Evolutionary conservation across 2,113 vertebrate species (phyloP).

Genomic region (Eulacestoma nigropectus): DNA sequence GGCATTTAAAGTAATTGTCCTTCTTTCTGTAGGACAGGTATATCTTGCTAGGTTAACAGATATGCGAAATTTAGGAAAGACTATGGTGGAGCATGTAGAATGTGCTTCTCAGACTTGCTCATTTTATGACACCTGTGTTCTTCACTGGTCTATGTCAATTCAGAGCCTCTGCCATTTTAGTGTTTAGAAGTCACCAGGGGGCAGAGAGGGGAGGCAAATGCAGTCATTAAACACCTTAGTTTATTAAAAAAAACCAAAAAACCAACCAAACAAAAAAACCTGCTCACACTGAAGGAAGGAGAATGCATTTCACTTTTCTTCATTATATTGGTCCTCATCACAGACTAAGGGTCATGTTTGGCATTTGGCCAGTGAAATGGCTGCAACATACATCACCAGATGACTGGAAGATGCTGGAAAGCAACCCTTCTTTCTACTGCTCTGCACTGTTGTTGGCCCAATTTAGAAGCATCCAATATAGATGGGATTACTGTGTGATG

Average conservation of each 20-base stretch:
- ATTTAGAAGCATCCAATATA: accelerated
- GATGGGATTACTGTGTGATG: not conserved
- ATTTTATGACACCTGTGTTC: not conserved
- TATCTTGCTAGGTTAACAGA: not conserved
- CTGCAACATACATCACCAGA: not conserved
- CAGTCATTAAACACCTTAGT: not conserved
- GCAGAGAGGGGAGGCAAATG: accelerated
- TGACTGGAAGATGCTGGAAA: not conserved
- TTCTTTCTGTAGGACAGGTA: not conserved
- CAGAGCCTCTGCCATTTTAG: not conserved
- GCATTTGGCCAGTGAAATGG: not conserved
- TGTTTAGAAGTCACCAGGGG: not conserved
- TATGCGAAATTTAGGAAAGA: not conserved
- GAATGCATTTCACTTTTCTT: not conserved
- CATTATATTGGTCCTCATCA: not conserved
- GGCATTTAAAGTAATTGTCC: not conserved
- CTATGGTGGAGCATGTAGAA: not conserved
- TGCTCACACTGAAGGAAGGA: not conserved
- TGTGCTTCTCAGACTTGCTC: not conserved
- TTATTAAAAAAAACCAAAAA: no score
- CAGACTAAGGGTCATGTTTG: not conserved
- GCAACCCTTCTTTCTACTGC: not conserved
- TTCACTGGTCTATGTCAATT: not conserved
- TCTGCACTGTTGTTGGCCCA: not conserved
- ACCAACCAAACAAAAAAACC: not conserved